Base-by-base conservation (phyloP, 2,797 vertebrate genomes). In the Sebastes oblongus region DNA sequence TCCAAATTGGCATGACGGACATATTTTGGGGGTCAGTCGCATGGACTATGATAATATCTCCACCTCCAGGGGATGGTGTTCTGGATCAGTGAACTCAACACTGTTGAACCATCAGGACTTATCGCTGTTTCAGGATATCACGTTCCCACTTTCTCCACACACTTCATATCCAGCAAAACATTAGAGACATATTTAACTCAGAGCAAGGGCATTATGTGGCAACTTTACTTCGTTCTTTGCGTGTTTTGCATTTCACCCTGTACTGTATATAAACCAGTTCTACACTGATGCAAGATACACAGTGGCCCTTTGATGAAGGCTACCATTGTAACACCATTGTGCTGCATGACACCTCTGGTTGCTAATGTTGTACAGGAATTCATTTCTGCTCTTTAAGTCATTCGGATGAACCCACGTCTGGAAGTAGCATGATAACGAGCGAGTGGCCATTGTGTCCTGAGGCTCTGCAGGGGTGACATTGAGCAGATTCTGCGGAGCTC, bases 401-500 rank as follows among this genome's bases (percentile, higher is more conserved):
- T 78, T 85, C 32, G 77, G 78, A 79, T 77, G 61, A 88, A 89
- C 67, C 66, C n/a, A 46, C 8, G 4, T 70, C 90, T 90, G 87
- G 75, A 77, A 89, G 85, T 22, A 3, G 66, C 62, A 16, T 4
- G 89, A 93, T 92, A 92, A 90, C 68, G 8, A 85, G 67, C 64
- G 12, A 78, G 86, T 58, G 82, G 74, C 76, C 81, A 72, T 80
- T 80, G 90, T 91, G 92, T 88, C 86, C 81, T 22, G 75, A 75
- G 80, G 70, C 72, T 6, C 64, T 68, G 74, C 76, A 81, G 87
- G 81, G 90, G 84, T 85, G 89, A 92, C 91, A 91, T 79, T 86
- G 87, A 92, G 83, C 73, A 85, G 71, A 84, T 87, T 82, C 69
- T 36, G 54, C 4, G 25, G 68, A 72, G 88, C 90, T 91, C 68